Evolutionary conservation across 2,888 invertebrate genomes (phyloP).

Genomic region (Protula sp.): DNA sequence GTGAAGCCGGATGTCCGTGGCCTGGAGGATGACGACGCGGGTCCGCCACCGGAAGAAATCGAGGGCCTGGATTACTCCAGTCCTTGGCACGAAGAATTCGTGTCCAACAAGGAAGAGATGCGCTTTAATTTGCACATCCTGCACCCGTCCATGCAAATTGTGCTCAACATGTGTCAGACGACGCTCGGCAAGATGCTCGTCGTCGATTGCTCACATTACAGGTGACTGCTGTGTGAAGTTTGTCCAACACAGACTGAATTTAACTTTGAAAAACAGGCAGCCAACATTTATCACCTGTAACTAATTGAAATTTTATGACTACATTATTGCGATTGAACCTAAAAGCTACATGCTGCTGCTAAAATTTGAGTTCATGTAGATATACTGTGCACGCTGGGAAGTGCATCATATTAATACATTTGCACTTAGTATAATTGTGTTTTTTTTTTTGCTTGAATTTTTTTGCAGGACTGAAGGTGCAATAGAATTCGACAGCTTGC

Average conservation of each 20-base stretch:
- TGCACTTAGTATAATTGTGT: no score
- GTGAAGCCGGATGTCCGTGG: slow-evolving; percentile 50
- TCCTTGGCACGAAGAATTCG: slow-evolving; percentile 49
- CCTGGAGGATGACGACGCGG: slow-evolving; percentile 45
- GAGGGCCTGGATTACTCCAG: slow-evolving; percentile 51
- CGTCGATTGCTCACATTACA: slow-evolving; percentile 44
- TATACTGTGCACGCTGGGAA: no score
- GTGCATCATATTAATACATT: no score
- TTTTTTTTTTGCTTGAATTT: no score
- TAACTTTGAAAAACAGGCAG: no score
- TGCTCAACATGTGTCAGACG: slow-evolving; percentile 48
- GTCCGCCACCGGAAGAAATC: slow-evolving; percentile 46
- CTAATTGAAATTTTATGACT: no score
- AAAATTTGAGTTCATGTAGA: no score
- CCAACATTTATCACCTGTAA: no score
- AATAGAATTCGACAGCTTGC: slow-evolving; percentile 51
- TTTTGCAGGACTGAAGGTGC: slow-evolving; percentile 42
- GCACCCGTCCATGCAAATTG: slow-evolving; percentile 50
- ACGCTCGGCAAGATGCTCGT: slow-evolving; percentile 46
- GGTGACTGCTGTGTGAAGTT: slow-evolving; percentile 27
- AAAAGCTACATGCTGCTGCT: no score
- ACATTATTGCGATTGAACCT: no score
- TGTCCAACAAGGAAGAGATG: slow-evolving; percentile 36
- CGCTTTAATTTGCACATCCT: slow-evolving; percentile 44
- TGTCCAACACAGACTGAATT: no score